phyloP scores from a whole-genome alignment of 1,140 invertebrate species.

The Ostrea edulis region DNA sequence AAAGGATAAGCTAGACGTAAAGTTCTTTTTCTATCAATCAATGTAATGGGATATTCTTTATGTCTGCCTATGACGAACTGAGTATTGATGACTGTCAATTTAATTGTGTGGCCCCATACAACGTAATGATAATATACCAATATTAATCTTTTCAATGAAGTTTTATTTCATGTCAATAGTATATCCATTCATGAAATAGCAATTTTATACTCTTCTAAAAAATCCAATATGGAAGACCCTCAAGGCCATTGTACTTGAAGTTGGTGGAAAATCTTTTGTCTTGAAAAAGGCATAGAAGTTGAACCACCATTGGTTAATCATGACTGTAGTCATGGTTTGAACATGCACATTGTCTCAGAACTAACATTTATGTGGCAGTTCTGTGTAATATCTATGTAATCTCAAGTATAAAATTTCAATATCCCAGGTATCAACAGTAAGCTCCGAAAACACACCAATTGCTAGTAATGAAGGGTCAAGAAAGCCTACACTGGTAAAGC shows the following conservation, averaged over 20 bases:
- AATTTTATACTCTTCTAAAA: constrained; percentile 21
- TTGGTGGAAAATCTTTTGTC: constrained; percentile 34
- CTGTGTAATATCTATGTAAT: constrained; percentile 5
- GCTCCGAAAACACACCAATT: background rate
- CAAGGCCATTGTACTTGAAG: constrained; percentile 1
- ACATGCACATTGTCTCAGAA: constrained; percentile 9
- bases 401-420: constrained; percentile 24
- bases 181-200: background rate
- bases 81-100: background rate
- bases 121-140: background rate
- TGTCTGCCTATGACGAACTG: background rate
- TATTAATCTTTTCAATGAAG: constrained; percentile 29
- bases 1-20: background rate
- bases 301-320: background rate
- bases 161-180: background rate
- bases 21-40: background rate
- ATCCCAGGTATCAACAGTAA: background rate
- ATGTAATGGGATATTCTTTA: constrained; percentile 26
- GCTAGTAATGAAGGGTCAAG: constrained; percentile 26
- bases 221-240: background rate
- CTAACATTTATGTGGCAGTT: background rate
- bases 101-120: constrained; percentile 11
- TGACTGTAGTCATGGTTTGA: background rate
- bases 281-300: background rate
- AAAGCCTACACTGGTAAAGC: constrained; percentile 5